These are phyloP conservation scores for Murina feae DNA, from an alignment of 2,113 vertebrate species.

Conservation along the genomic window DNA sequence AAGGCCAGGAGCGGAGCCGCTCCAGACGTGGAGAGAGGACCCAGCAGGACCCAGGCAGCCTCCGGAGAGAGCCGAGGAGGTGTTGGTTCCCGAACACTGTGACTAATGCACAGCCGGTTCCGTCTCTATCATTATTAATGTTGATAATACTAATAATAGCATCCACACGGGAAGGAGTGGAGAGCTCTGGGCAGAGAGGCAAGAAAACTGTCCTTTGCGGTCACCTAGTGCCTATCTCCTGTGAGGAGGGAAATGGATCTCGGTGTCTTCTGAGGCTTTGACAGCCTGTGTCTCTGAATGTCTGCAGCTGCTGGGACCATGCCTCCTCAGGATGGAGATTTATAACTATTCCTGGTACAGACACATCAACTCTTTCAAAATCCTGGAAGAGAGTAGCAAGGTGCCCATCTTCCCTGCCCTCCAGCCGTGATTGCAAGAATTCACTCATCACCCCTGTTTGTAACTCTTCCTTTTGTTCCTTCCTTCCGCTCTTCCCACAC, in stretches of 20 bases:
- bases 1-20: not conserved
- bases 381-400: not conserved
- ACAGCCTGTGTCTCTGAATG: slow-evolving; percentile 39
- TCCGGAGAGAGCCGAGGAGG: not conserved
- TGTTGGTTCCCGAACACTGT: not conserved
- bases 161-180: not conserved
- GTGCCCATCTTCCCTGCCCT: not conserved
- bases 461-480: not conserved
- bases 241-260: slow-evolving; percentile 30
- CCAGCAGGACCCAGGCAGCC: not conserved
- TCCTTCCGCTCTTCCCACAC: not conserved
- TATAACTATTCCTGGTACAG: not conserved
- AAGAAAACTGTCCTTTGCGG: slow-evolving; percentile 14
- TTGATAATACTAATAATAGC: slow-evolving; percentile 55
- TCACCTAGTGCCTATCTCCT: slow-evolving; percentile 44
- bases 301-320: slow-evolving; percentile 18
- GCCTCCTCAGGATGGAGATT: not conserved
- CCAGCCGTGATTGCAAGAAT: not conserved
- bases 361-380: not conserved
- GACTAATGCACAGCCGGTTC: not conserved
- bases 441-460: not conserved
- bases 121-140: slow-evolving; percentile 48
- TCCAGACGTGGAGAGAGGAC: not conserved
- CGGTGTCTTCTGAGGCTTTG: slow-evolving; percentile 11
- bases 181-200: slow-evolving; percentile 28